Conservation (phyloP, 2,113 vertebrate species). For the Saguinus imperator region DNA sequence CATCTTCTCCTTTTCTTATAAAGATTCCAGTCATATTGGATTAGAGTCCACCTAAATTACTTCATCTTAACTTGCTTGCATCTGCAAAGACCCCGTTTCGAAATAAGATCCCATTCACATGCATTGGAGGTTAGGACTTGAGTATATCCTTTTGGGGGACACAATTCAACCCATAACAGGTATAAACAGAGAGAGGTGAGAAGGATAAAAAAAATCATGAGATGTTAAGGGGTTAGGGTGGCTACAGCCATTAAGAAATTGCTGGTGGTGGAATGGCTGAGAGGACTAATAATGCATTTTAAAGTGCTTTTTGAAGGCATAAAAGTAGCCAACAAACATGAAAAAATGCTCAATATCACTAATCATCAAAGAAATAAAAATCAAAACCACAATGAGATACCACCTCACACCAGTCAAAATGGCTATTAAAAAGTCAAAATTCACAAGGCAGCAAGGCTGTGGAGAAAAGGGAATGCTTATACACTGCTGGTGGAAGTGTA, state of each 20-base stretch:
- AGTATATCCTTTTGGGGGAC: not conserved
- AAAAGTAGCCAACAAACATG: too few relatives aligned
- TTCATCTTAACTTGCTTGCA: not conserved
- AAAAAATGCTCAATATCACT: too few relatives aligned
- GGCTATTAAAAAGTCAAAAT: too few relatives aligned
- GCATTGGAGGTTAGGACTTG: not conserved
- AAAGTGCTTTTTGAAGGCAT: not conserved
- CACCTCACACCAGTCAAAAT: too few relatives aligned
- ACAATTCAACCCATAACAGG: not conserved
- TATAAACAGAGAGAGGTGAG: not conserved
- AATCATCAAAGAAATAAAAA: too few relatives aligned
- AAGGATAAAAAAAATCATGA: not conserved
- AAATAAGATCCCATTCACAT: not conserved
- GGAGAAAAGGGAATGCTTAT: too few relatives aligned
- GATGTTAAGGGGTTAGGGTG: not conserved
- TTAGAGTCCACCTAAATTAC: not conserved
- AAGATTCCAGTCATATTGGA: not conserved
- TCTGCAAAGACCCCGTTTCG: not conserved
- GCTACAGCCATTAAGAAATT: not conserved
- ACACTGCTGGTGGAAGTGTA: too few relatives aligned
- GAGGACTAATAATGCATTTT: not conserved
- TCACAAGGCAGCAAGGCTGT: too few relatives aligned
- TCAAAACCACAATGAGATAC: too few relatives aligned
- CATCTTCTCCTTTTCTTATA: not conserved
- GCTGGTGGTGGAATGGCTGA: not conserved